phyloP scores from a whole-genome alignment of 2,888 invertebrate species.

The Mimachlamys varia region DNA sequence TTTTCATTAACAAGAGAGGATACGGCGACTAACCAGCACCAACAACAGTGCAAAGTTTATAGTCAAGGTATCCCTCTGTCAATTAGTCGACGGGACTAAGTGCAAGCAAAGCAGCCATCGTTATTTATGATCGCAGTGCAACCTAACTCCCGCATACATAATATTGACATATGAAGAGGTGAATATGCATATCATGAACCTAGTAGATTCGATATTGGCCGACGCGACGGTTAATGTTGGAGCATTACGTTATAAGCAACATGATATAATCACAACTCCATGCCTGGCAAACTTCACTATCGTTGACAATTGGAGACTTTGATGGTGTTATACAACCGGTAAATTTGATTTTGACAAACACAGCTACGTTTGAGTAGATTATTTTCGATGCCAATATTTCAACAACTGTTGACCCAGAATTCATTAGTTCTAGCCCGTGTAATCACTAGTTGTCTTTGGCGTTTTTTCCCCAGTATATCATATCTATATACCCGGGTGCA shows the following conservation, averaged over 20 bases:
- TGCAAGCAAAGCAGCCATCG: neutral
- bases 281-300: neutral
- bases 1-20: neutral
- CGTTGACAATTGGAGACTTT: neutral
- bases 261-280: neutral
- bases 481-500: neutral
- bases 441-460: neutral
- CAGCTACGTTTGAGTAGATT: neutral
- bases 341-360: neutral
- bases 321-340: neutral
- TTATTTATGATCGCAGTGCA: neutral
- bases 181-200: neutral
- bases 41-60: neutral
- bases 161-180: neutral
- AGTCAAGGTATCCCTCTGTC: neutral
- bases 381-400: slow-evolving; percentile 17
- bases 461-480: neutral
- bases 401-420: slow-evolving; percentile 5
- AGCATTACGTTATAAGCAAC: neutral
- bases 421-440: neutral
- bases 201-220: neutral
- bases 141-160: neutral
- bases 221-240: neutral
- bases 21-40: neutral
- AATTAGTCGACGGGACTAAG: neutral